Base-by-base conservation (phyloP, 2,888 invertebrate species). In the Cheilosia scutellata region DNA sequence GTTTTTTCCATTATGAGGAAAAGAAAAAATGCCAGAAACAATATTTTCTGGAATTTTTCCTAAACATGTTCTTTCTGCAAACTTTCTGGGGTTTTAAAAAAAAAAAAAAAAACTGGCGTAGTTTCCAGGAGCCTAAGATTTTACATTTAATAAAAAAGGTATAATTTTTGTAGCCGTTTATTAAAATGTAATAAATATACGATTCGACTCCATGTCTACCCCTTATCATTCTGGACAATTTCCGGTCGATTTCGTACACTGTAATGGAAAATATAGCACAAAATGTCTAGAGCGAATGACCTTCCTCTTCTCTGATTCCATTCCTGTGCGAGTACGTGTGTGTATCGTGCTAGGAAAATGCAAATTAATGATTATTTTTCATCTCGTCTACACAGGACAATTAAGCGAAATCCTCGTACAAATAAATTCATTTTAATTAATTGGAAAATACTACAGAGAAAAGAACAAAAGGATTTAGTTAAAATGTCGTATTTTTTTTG, bases 361-460 rank as follows among this genome's bases (percentile, higher is more conserved):
- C 75, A 57, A 65, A 65, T 75, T 74, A 74, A 74, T 55, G 63
- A 55, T 37, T 65, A 16, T 55, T 47, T 55, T 25, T 57, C 9
- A 9, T 63, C 63, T 16, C 37, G 25, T 29, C 58, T 57, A 25
- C 51, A 58, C n/a, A 51, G 60, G 37, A 66, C 58, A 65, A 49
- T 66, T 58, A 63, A 40, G 40, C 31, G 13, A n/a, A 49, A 31
- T 66, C 51, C 51, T 49, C 31, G 20, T n/a, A 44, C 29, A 58
- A 66, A 66, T 76, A 49, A 58, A 66, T 76, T 66, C n/a, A n/a
- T 60, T 68, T 68, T 76, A 76, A 76, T 76, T 76, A 76, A 76
- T 76, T 76, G 58, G 58, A 31, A 57, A 58, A 49, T 31, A 42
- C 40, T 51, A 49, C 58, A 65, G 29, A 58, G 49, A 27, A 37